Percentiles rank a stretch among this genome's conserved stretches.
Evolutionary conservation across 2,113 vertebrate species (phyloP).

Genomic region (Fulmarus glacialis): DNA sequence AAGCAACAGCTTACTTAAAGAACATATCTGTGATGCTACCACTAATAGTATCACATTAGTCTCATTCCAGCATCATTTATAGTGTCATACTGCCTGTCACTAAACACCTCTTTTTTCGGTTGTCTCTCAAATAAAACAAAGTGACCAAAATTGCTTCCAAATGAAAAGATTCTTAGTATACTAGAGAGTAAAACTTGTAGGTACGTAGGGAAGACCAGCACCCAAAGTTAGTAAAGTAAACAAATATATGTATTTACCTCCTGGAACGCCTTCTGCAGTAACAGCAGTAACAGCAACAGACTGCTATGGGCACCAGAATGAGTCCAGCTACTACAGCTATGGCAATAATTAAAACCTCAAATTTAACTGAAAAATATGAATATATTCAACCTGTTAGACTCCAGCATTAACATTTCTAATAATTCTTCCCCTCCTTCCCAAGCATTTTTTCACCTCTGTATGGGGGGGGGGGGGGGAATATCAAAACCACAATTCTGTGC

Average conservation of each 20-base stretch:
- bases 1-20: background rate
- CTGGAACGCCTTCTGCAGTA: constrained; percentile 70
- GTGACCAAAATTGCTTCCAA: background rate
- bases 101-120: background rate
- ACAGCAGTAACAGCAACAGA: constrained; percentile 87
- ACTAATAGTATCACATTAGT: background rate
- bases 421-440: background rate
- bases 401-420: background rate
- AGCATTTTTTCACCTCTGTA: background rate
- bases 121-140: background rate
- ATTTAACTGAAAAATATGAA: constrained; percentile 81
- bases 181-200: background rate
- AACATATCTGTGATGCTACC: background rate
- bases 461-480: no score
- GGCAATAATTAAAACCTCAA: constrained; percentile 85
- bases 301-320: constrained; percentile 70
- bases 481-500: background rate
- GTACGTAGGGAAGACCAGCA: background rate
- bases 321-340: constrained; percentile 77
- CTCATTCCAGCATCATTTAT: background rate
- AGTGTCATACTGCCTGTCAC: background rate
- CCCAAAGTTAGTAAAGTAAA: background rate
- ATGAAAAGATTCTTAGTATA: background rate
- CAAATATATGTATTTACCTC: constrained; percentile 58
- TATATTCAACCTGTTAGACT: constrained; percentile 10